Evolutionary conservation across 1,140 invertebrate species (phyloP).

Genomic region (Trigoniulus corallinus): DNA sequence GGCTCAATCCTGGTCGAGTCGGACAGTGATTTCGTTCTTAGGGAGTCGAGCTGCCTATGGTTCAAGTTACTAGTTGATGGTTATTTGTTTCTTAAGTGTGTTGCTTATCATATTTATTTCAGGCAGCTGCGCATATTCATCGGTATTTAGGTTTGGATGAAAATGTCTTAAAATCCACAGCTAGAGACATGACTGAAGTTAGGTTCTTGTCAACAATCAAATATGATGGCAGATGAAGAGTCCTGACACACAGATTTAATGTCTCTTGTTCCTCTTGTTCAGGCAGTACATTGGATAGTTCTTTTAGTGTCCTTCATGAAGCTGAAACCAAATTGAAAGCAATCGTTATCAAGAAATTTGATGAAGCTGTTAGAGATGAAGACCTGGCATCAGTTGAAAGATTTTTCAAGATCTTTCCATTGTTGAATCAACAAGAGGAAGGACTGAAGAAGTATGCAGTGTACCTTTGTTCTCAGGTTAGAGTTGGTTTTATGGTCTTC

Average conservation of each 20-base stretch:
- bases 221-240: neutral
- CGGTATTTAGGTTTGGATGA: constrained; percentile 91
- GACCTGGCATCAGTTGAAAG: constrained; percentile 83
- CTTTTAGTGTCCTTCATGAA: constrained; percentile 65
- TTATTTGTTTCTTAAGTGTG: no score
- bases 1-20: no score
- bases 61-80: no score
- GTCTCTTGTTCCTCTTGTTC: constrained; percentile 12
- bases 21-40: no score
- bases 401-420: constrained; percentile 96
- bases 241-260: neutral
- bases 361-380: constrained; percentile 74
- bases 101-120: constrained; percentile 17
- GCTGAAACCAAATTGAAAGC: constrained; percentile 57
- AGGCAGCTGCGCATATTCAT: constrained; percentile 88
- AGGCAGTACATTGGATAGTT: constrained; percentile 51
- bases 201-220: constrained; percentile 1
- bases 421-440: constrained; percentile 78
- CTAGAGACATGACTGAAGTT: constrained; percentile 51
- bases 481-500: neutral
- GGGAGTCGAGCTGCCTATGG: neutral
- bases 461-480: constrained; percentile 67
- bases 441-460: constrained; percentile 82
- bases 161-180: constrained; percentile 57
- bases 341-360: constrained; percentile 65